Base-by-base conservation (phyloP, 2,797 vertebrate species). In the Anabacerthia variegaticeps region DNA sequence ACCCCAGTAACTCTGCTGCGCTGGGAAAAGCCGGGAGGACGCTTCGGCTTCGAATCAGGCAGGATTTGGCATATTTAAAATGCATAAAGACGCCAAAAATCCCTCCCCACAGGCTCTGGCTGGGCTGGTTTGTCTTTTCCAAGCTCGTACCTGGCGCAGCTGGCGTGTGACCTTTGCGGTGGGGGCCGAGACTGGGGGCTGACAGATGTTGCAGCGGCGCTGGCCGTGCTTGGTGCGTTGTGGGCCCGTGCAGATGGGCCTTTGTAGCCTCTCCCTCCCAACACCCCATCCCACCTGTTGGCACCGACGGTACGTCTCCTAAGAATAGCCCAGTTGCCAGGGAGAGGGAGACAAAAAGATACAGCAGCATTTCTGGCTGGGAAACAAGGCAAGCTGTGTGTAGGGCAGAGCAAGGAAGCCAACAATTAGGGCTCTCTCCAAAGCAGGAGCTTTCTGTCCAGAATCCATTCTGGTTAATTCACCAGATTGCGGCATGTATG, bases 281-380 rank as follows among this genome's bases (percentile, higher is more conserved):
- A 61, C 1, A 3, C 67, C 91, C 88, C 34, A 0, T 90, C 92
- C 88, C 92, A 97, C 96, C 96, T 97, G 89, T 78, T 88, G 89
- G 75, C 89, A 49, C 88, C 69, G 46, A 30, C 10, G 46, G 74
- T 24, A 27, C 23, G 85, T 93, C 95, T 83, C 76, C 10, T 8
- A 95, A 78, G 89, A 66, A 49, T 27, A 75, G 75, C 81, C 0
- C 52, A 51, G 59, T 13, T 82, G 61, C 74, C 46, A 78, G 51
- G 78, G n/a, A 75, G 91, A 85, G 72, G 51, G 84, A 76, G 85
- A 74, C 79, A 88, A 83, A 92, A 68, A 80, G 93, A 68, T 56
- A 7, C 61, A 90, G 94, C 92, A 68, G 94, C 91, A 51, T 71
- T 92, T 71, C 74, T 96, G 96, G 93, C 93, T 92, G 87, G 52